Conservation (phyloP, 2,888 invertebrate genomes). For the Volucella bombylans region DNA sequence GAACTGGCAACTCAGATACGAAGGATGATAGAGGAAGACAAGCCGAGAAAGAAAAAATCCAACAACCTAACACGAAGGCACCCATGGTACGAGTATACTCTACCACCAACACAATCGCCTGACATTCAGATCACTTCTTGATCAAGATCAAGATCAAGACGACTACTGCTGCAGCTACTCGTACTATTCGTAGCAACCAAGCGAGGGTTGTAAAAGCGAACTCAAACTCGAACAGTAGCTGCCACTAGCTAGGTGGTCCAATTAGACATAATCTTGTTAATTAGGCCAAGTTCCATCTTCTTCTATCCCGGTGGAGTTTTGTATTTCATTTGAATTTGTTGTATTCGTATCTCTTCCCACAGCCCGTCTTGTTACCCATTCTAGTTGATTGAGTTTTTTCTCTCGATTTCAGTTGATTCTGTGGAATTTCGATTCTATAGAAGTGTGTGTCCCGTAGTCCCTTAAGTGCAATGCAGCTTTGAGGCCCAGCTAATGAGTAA, state of each 20-base stretch:
- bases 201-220: conserved; percentile 51
- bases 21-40: conserved; percentile 38
- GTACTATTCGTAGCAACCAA: conserved; percentile 5
- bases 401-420: conserved; percentile 40
- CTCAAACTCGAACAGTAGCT: conserved; percentile 69
- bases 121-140: conserved; percentile 73
- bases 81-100: conserved; percentile 53
- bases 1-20: conserved; percentile 25
- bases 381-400: conserved; percentile 12
- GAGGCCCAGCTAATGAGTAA: conserved; percentile 67
- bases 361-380: not conserved
- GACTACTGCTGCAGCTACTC: conserved; percentile 12
- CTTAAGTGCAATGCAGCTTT: conserved; percentile 43
- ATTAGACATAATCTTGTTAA: conserved; percentile 82
- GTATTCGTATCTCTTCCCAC: conserved; percentile 20
- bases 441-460: conserved; percentile 20
- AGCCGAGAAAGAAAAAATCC: conserved; percentile 41
- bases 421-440: conserved; percentile 54
- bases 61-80: conserved; percentile 53
- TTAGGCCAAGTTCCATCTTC: conserved; percentile 77
- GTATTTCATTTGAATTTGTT: conserved; percentile 62
- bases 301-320: conserved; percentile 48
- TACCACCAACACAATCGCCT: conserved; percentile 72
- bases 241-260: conserved; percentile 79
- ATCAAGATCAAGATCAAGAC: conserved; percentile 73